A percentile compares a stretch with the other conserved stretches of the same genome.
Conservation (phyloP, 2,113 vertebrate genomes). For the Meles meles region DNA sequence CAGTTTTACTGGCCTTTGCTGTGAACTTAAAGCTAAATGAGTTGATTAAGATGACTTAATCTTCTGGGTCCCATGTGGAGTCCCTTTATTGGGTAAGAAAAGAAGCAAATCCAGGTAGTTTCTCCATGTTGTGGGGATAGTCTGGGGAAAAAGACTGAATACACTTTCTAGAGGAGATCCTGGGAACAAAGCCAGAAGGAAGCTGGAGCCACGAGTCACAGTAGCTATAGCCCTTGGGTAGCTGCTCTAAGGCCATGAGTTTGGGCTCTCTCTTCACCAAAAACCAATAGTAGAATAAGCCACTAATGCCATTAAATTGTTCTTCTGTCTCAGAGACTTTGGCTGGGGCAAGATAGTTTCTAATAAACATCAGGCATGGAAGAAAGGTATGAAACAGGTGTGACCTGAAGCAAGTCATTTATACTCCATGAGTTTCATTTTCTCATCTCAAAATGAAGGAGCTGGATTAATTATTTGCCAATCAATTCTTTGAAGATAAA, state of each 20-base stretch:
- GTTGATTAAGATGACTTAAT: conserved; percentile 57
- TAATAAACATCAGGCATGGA: not conserved
- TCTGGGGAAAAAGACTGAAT: conserved; percentile 20
- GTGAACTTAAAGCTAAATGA: conserved; percentile 71
- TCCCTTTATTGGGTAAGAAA: conserved; percentile 56
- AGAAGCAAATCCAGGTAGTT: conserved; percentile 66
- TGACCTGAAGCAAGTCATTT: not conserved
- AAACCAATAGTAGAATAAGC: not conserved
- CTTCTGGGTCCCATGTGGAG: conserved; percentile 66
- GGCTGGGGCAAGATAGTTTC: not conserved
- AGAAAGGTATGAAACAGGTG: not conserved
- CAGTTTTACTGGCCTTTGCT: conserved; percentile 68
- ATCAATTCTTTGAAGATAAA: conserved; percentile 2
- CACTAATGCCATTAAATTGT: not conserved
- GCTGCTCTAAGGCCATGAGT: not conserved
- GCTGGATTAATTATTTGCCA: not conserved
- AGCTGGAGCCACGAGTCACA: not conserved
- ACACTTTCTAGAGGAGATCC: not conserved
- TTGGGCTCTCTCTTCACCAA: not conserved
- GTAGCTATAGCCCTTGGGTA: not conserved
- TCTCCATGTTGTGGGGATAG: not conserved
- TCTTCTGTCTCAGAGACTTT: not conserved
- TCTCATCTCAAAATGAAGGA: not conserved
- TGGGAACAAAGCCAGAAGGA: not conserved
- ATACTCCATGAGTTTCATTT: not conserved